These are phyloP conservation scores for Okapia johnstoni DNA, from an alignment of 2,113 vertebrate genomes.

Conservation along the genomic window DNA sequence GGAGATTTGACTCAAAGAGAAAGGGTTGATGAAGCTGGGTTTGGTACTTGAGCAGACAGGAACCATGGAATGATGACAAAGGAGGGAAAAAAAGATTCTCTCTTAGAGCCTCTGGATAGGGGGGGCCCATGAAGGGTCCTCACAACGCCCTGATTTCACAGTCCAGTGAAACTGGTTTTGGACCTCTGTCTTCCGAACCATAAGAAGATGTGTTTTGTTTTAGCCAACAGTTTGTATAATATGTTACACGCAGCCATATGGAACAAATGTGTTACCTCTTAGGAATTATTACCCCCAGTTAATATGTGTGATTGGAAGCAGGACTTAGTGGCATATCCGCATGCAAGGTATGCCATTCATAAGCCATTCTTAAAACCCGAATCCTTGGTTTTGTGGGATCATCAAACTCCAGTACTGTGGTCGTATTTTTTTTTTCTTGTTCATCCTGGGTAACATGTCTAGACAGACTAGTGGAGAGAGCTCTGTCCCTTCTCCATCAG, in stretches of 20 bases:
- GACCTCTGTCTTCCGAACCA: not conserved
- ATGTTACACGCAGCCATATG: not conserved
- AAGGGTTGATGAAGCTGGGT: not conserved
- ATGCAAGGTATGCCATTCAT: no score
- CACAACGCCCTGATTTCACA: not conserved
- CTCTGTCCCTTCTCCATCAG: not conserved
- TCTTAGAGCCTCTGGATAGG: not conserved
- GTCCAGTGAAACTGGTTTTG: not conserved
- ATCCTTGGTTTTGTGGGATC: not conserved
- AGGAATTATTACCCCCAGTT: not conserved
- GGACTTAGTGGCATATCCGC: not conserved
- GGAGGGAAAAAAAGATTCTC: not conserved
- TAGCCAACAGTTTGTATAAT: not conserved
- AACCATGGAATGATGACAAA: not conserved
- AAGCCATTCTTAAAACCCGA: not conserved
- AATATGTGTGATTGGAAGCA: not conserved
- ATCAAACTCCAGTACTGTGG: not conserved
- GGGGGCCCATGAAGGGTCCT: not conserved
- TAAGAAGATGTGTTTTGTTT: not conserved
- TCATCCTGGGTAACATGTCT: not conserved
- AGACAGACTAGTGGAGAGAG: not conserved
- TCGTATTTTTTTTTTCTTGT: not conserved
- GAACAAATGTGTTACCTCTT: not conserved
- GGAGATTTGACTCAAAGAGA: not conserved
- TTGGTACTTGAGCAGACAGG: not conserved